Evolutionary conservation across 2,113 vertebrate species (phyloP), one percentile per base, ranked within the genome.

Genomic region (Pionites leucogaster): DNA sequence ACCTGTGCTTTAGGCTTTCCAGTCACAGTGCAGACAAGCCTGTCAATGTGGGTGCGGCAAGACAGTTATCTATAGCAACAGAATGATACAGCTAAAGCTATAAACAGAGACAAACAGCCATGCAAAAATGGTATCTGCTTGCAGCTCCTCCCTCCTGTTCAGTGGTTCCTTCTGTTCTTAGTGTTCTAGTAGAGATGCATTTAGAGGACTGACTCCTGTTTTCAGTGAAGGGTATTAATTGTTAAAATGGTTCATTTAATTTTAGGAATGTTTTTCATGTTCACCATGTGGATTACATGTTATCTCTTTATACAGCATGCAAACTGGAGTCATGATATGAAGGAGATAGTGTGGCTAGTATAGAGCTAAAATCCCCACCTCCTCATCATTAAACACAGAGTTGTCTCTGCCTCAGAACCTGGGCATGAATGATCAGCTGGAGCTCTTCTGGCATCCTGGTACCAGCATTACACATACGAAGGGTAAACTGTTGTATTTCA

Each of bases 201-300:
- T 53, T 63, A 47, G 15, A 75, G 22, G 22, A 74, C 44, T 76
- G 9, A 86, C 13, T 89, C n/a, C 28, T 87, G 22, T 46, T 91
- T 82, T 78, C 37, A 75, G 0, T 87, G n/a, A 78, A 57, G 60
- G 19, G 9, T 71, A 31, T 18, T 67, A 71, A 17, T 86, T 62
- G 29, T 83, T 92, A 63, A 59, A 89, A 67, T 78, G 67, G 55
- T 75, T 87, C 35, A 31, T 69, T 76, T 90, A 46, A 49, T 63
- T 64, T 85, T 84, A 77, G 57, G 44, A 39, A 39, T 90, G 39
- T 55, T 93, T 55, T 96, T 93, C 25, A 55, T 18, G 42, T 89
- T 22, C 33, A 55, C 14, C 22, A 20, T 10, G 5, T 68, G 52
- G 35, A 57, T 44, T 60, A 27, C 22, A 62, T 23, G 46, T 75